A percentile compares a stretch with the other conserved stretches of the same genome.
Conservation (phyloP, 2,797 vertebrate species). For the Xenentodon cancila region DNA sequence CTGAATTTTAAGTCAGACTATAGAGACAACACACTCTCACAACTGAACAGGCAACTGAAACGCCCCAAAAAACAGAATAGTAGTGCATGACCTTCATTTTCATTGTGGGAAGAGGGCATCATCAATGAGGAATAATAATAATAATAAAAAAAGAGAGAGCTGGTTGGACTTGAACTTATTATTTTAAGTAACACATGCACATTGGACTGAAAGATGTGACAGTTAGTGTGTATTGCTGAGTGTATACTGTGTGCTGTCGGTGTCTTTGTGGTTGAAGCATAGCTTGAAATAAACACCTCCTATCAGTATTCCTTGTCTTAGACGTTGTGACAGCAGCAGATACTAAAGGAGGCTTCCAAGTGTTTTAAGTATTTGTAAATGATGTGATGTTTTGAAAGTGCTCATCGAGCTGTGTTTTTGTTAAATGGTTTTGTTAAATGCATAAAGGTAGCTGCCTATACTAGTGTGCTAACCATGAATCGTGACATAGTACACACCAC, state of each 20-base stretch:
- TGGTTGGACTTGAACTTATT: conserved; percentile 21
- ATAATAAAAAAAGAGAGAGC: conserved; percentile 14
- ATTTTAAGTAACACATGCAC: not conserved
- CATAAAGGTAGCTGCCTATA: too few species aligned
- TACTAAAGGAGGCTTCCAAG: too few species aligned
- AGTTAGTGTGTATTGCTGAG: not conserved
- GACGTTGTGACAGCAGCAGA: conserved; percentile 31
- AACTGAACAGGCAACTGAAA: conserved; percentile 5
- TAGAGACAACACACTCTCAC: conserved; percentile 2
- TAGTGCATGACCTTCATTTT: conserved; percentile 7
- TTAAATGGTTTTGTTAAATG: too few species aligned
- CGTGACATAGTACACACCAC: too few species aligned
- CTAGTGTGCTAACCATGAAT: too few species aligned
- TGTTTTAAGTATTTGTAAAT: conserved; percentile 35
- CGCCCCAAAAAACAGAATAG: conserved; percentile 23
- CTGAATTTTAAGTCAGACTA: conserved; percentile 39
- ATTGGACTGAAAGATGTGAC: conserved; percentile 13
- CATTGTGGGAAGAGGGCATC: conserved; percentile 4
- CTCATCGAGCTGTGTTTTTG: conserved; percentile 20
- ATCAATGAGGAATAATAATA: conserved; percentile 17
- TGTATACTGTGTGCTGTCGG: not conserved
- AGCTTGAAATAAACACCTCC: conserved; percentile 8
- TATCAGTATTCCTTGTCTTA: not conserved
- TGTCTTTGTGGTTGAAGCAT: not conserved
- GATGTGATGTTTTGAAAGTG: conserved; percentile 7